Conservation (phyloP, 1,140 invertebrate species). For the Grapholita molesta region DNA sequence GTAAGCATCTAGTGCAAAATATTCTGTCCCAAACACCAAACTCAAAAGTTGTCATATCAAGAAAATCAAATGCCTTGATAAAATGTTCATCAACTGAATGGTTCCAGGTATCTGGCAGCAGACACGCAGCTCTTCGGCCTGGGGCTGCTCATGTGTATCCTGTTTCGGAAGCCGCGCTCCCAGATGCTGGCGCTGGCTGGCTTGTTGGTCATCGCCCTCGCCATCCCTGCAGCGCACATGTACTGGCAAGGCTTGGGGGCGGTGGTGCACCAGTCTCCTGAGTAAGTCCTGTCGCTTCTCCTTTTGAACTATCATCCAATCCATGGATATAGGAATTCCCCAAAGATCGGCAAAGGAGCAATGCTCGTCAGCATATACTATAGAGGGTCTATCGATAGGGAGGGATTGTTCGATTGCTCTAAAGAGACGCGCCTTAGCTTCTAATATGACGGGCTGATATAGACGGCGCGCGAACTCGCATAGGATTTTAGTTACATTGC, state of each 20-base stretch:
- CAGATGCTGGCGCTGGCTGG: slow-evolving; percentile 10
- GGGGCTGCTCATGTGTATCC: slow-evolving; percentile 25
- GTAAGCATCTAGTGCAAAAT: no score
- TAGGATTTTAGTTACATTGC: no score
- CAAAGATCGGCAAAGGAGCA: no score
- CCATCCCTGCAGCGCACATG: slow-evolving; percentile 23
- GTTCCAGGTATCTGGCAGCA: slow-evolving; percentile 29
- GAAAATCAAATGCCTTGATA: background rate
- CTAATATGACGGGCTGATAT: no score
- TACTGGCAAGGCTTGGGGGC: slow-evolving; percentile 24
- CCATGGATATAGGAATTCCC: no score
- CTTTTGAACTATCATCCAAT: background rate
- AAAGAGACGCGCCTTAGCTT: no score
- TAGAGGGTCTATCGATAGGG: no score
- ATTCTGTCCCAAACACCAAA: background rate
- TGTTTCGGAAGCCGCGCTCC: slow-evolving; percentile 24
- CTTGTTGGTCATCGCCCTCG: slow-evolving; percentile 17
- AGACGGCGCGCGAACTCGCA: no score
- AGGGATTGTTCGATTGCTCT: no score
- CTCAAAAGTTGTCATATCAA: background rate
- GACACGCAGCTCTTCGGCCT: slow-evolving; percentile 29
- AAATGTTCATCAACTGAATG: background rate
- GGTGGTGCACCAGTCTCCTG: slow-evolving; percentile 20
- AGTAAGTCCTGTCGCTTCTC: slow-evolving; percentile 21
- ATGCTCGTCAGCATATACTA: no score